phyloP scores from a whole-genome alignment of 2,888 invertebrate species.

The Drosophila subquinaria region DNA sequence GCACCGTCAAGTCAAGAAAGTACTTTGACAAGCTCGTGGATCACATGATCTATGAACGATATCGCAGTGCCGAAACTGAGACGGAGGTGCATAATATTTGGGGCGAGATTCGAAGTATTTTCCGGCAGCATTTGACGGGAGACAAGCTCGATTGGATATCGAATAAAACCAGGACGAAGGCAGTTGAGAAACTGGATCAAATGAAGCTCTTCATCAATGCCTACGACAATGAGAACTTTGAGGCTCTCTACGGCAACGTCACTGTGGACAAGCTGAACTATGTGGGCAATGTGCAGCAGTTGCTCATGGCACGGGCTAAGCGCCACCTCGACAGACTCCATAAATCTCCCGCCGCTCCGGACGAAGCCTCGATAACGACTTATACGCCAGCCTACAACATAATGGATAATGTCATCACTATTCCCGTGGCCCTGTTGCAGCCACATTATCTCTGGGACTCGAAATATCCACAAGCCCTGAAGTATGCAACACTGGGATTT shows the following conservation, averaged over 20 bases:
- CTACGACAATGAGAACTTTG: conserved; percentile 74
- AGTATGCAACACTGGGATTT: conserved; percentile 80
- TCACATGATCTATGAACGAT: conserved; percentile 71
- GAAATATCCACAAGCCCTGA: conserved; percentile 79
- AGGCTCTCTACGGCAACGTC: conserved; percentile 56
- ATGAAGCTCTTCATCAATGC: conserved; percentile 78
- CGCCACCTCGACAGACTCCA: conserved; percentile 33
- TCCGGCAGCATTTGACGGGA: conserved; percentile 65
- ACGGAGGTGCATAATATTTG: conserved; percentile 74
- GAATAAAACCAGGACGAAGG: conserved; percentile 68
- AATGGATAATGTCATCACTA: conserved; percentile 76
- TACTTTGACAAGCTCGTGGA: conserved; percentile 78
- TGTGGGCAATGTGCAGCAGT: conserved; percentile 71
- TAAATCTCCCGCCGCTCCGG: conserved; percentile 40
- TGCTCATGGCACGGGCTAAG: conserved; percentile 48
- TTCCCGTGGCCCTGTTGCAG: conserved; percentile 81
- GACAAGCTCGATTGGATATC: conserved; percentile 80
- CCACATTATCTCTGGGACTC: conserved; percentile 79
- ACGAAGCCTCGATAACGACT: conserved; percentile 48
- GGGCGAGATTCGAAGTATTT: conserved; percentile 72
- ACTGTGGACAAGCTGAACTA: conserved; percentile 63
- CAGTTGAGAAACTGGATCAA: conserved; percentile 70
- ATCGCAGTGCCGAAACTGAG: conserved; percentile 63
- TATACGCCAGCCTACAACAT: conserved; percentile 76
- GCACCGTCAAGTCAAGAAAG: conserved; percentile 68